phyloP scores from a whole-genome alignment of 2,888 invertebrate species.

The Spilosoma lubricipeda region DNA sequence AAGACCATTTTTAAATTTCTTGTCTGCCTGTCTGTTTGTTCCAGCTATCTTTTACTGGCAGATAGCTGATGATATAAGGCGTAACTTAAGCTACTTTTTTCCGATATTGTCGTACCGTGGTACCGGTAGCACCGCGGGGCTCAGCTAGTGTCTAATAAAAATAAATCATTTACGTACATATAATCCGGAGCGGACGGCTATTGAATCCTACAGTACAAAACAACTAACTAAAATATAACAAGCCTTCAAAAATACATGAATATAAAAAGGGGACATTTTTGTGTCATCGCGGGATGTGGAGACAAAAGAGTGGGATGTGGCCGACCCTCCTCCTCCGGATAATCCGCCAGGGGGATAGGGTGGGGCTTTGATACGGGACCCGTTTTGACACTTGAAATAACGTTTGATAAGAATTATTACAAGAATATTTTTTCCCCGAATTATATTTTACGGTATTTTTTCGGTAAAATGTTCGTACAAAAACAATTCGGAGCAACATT shows the following conservation, averaged over 20 bases:
- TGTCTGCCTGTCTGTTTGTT: no score
- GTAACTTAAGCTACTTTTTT: no score
- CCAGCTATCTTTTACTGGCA: no score
- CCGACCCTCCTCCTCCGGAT: conserved; percentile 41
- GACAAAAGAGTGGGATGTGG: conserved; percentile 53
- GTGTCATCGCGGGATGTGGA: conserved; percentile 42
- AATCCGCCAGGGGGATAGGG: conserved; percentile 54
- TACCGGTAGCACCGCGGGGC: no score
- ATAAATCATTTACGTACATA: background rate
- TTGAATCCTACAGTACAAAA: conserved; percentile 16
- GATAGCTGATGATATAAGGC: no score
- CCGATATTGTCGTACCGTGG: no score
- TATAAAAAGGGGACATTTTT: conserved; percentile 45
- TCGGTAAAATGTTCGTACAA: conserved; percentile 5
- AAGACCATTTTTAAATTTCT: no score
- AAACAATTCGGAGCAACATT: conserved; percentile 6
- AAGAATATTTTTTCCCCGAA: conserved; percentile 41
- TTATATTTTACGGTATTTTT: conserved; percentile 27
- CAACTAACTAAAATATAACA: conserved; percentile 25
- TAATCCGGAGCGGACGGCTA: conserved; percentile 5
- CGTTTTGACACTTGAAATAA: conserved; percentile 61
- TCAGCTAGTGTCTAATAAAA: conserved; percentile 1
- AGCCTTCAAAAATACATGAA: conserved; percentile 23
- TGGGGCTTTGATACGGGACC: conserved; percentile 42
- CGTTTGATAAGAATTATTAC: conserved; percentile 58